Base-by-base conservation (phyloP, 2,113 vertebrate species). In the Nesogale talazaci region DNA sequence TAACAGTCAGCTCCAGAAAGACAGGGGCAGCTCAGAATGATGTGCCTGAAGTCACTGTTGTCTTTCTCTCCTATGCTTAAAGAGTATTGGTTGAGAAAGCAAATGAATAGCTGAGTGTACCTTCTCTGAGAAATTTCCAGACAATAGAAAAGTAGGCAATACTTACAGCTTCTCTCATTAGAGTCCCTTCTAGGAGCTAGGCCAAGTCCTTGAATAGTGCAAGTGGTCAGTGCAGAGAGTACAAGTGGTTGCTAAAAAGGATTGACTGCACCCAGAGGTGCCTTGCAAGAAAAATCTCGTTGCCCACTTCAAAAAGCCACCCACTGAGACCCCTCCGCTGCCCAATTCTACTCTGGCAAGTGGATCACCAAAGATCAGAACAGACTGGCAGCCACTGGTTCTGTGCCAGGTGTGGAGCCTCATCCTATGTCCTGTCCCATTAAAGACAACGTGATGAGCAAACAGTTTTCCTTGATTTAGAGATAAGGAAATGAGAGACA, bases 401-500 rank as follows among this genome's bases (percentile, higher is more conserved):
- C 9, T 57, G 31, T 56, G 11, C 56, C 81, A 63, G 38, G 42
- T 31, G 16, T 31, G 36, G 27, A 87, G 27, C 31, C 74, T 65
- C 16, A 57, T 31, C 29, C 29, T 25, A 23, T 63, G 15, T 57
- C 57, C 25, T 86, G 19, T 77, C 75, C 78, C 12, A 42, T 76
- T 77, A 86, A 72, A 81, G 85, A 88, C 31, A 16, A 83, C 25
- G 40, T 46, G 57, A 2, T 65, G 38, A 34, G 4, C 72, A 84
- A 83, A 34, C 46, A 87, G 61, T 56, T 25, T 3, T 46, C 29
- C 69, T 89, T 88, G 38, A 57, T 91, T 92, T 57, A 86, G 7
- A 75, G 84, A 88, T 36, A 40, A 78, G n/a, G 76, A 34, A 61
- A 91, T 10, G 5, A 92, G 85, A 74, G 85, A 74, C 27, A 77